Evolutionary conservation across 2,797 vertebrate species (phyloP).

Genomic region (Hemibagrus guttatus): DNA sequence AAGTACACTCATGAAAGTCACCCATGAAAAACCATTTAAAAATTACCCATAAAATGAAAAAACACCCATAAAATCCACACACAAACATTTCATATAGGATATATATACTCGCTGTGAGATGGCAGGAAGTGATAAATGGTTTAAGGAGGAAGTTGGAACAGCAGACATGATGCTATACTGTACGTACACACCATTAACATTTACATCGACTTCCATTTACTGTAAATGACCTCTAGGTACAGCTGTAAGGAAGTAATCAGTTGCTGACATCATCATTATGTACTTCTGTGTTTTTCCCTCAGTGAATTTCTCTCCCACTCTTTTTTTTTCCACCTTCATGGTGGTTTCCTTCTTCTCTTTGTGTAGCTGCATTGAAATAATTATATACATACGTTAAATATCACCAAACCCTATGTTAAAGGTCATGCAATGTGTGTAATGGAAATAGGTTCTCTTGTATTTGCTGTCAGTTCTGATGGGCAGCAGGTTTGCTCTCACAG

Average conservation of each 20-base stretch:
- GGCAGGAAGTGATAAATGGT: not conserved
- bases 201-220: not conserved
- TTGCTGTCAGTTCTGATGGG: not conserved
- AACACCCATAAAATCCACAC: too few relatives aligned
- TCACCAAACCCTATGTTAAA: not conserved
- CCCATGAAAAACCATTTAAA: too few relatives aligned
- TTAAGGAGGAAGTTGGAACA: not conserved
- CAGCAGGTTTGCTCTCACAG: slow-evolving; percentile 4
- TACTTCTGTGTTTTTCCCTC: not conserved
- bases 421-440: not conserved
- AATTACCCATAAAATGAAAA: too few relatives aligned
- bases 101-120: too few relatives aligned
- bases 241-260: not conserved
- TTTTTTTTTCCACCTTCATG: not conserved
- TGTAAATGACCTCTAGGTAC: not conserved
- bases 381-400: not conserved
- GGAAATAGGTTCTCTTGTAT: not conserved
- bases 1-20: too few relatives aligned
- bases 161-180: not conserved
- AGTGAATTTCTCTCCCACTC: not conserved
- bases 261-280: slow-evolving; percentile 9
- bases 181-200: slow-evolving; percentile 2
- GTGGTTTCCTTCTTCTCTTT: slow-evolving; percentile 15
- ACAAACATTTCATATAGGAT: too few relatives aligned
- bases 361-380: not conserved